Evolutionary conservation across 2,797 vertebrate species (phyloP).

Genomic region (Diglossa cyanea): DNA sequence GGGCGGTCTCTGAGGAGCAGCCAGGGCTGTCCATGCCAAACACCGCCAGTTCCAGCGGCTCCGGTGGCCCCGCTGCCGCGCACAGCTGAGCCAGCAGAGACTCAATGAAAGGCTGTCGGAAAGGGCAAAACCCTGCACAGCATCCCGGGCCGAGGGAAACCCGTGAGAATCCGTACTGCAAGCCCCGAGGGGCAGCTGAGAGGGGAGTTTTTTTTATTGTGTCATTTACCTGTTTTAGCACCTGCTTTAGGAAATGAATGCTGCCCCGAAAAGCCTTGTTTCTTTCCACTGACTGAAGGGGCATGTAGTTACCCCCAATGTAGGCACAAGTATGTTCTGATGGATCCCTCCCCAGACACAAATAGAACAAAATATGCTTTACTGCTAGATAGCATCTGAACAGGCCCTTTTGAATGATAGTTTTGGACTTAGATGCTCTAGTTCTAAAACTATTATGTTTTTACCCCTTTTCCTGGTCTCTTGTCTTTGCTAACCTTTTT

Average conservation of each 20-base stretch:
- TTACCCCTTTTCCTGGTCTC: background rate
- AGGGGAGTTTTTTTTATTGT: background rate
- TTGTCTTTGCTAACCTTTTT: background rate
- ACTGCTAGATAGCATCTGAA: background rate
- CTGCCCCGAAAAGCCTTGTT: background rate
- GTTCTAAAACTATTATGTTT: background rate
- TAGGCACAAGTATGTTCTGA: background rate
- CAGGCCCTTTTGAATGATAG: background rate
- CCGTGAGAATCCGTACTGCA: rapidly evolving
- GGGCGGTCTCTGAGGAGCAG: background rate
- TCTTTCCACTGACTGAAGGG: background rate
- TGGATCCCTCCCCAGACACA: background rate
- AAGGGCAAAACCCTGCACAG: rapidly evolving
- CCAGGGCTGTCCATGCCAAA: rapidly evolving
- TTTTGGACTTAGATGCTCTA: background rate
- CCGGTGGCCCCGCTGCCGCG: background rate
- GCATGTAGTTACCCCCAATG: background rate
- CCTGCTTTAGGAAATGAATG: background rate
- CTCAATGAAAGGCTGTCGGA: background rate
- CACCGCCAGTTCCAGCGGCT: rapidly evolving
- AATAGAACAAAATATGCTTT: background rate
- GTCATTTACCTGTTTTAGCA: background rate
- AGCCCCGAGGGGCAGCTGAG: rapidly evolving
- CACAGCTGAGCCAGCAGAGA: background rate
- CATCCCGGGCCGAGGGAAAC: background rate